Conservation (phyloP, 2,113 vertebrate genomes). For the Carassius gibelio region DNA sequence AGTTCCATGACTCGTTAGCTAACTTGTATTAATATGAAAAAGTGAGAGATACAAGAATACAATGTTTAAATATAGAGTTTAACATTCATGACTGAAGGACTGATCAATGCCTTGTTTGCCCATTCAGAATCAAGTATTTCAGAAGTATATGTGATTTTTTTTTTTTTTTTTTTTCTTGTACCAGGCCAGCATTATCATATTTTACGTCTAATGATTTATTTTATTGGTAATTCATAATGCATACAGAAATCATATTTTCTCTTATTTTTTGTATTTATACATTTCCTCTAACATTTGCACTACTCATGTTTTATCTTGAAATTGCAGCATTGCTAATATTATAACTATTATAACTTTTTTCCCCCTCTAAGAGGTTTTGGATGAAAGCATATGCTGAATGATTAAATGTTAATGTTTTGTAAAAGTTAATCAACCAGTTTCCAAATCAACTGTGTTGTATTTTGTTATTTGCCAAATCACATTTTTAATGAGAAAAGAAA, state of each 20-base stretch:
- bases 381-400: neutral
- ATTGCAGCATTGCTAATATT: neutral
- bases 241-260: no score
- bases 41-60: neutral
- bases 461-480: conserved; percentile 37
- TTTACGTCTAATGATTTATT: no score
- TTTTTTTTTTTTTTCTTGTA: no score
- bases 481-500: conserved; percentile 46
- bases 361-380: neutral
- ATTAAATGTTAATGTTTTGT: neutral
- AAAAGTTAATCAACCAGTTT: neutral
- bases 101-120: no score
- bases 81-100: neutral
- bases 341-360: neutral
- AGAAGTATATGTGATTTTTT: no score
- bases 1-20: neutral
- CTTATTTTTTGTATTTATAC: neutral
- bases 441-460: conserved; percentile 46
- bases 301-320: neutral
- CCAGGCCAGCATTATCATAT: no score
- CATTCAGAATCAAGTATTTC: no score
- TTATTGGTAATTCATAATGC: no score
- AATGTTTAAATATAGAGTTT: neutral
- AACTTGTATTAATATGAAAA: neutral
- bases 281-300: neutral